phyloP scores from a whole-genome alignment of 2,888 invertebrate genomes.

The Resseliella maxima region DNA sequence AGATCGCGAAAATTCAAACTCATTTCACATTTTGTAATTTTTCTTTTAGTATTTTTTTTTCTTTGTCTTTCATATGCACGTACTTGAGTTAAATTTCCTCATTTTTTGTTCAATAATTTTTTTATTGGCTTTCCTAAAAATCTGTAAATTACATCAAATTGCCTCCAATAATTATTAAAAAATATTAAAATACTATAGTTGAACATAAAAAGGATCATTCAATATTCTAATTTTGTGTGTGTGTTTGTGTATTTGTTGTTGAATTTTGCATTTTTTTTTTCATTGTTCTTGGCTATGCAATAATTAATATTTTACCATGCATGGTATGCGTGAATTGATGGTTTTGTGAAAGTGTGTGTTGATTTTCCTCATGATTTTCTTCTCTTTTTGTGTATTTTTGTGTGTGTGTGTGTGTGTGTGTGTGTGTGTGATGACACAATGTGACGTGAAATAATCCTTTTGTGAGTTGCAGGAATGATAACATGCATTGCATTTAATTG shows the following conservation, averaged over 20 bases:
- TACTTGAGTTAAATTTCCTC: no score
- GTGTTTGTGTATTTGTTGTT: background rate
- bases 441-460: conserved; percentile 22
- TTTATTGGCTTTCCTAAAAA: background rate
- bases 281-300: background rate
- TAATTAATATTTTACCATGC: background rate
- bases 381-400: background rate
- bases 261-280: background rate
- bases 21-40: background rate
- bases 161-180: conserved; percentile 25
- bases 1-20: background rate
- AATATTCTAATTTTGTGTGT: background rate
- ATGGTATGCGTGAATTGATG: background rate
- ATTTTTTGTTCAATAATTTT: background rate
- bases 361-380: no score
- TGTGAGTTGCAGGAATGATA: conserved; percentile 7
- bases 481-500: background rate
- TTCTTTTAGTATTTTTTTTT: background rate
- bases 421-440: background rate
- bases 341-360: background rate
- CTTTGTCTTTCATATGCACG: background rate
- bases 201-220: conserved; percentile 17
- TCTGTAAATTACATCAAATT: background rate
- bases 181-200: conserved; percentile 35
- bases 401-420: background rate